Evolutionary conservation across 1,140 invertebrate genomes (phyloP).

Genomic region (Microvelia longipes): DNA sequence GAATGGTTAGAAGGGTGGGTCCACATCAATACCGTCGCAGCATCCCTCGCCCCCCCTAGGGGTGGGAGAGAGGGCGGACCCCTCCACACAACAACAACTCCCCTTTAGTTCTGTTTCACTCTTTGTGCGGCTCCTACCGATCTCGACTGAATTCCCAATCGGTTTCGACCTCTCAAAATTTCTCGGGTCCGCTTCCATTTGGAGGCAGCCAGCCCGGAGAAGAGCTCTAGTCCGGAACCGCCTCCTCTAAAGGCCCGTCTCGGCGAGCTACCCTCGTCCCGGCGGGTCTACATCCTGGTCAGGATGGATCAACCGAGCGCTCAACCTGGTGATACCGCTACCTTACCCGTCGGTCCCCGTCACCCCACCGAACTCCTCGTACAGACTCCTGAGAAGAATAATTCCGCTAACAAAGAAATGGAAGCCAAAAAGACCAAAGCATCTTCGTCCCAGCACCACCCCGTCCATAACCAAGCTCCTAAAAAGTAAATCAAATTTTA

Average conservation of each 20-base stretch:
- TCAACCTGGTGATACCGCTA: conserved; percentile 65
- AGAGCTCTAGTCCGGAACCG: not conserved
- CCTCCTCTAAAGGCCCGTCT: not conserved
- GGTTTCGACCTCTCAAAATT: not conserved
- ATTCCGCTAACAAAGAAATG: conserved; percentile 70
- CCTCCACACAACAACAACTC: no score
- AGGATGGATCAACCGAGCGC: conserved; percentile 38
- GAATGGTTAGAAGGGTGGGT: not conserved
- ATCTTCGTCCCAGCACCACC: not conserved
- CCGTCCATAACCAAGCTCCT: conserved; percentile 38
- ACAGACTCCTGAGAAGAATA: conserved; percentile 59
- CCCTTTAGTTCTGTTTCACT: not conserved
- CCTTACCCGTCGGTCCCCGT: conserved; percentile 49
- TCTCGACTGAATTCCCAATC: no score
- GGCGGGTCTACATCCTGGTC: not conserved
- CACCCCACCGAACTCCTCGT: conserved; percentile 30
- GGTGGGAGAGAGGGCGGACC: conserved; percentile 8
- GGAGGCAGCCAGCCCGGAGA: not conserved
- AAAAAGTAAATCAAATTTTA: conserved; percentile 45
- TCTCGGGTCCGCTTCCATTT: not conserved
- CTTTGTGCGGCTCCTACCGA: not conserved
- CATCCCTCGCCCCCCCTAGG: not conserved
- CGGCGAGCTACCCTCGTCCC: conserved; percentile 1
- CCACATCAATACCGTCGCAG: conserved; percentile 4
- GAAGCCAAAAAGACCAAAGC: conserved; percentile 47